These are phyloP conservation scores for Aphelocoma californica DNA, from an alignment of 2,797 vertebrate species.

Conservation along the genomic window DNA sequence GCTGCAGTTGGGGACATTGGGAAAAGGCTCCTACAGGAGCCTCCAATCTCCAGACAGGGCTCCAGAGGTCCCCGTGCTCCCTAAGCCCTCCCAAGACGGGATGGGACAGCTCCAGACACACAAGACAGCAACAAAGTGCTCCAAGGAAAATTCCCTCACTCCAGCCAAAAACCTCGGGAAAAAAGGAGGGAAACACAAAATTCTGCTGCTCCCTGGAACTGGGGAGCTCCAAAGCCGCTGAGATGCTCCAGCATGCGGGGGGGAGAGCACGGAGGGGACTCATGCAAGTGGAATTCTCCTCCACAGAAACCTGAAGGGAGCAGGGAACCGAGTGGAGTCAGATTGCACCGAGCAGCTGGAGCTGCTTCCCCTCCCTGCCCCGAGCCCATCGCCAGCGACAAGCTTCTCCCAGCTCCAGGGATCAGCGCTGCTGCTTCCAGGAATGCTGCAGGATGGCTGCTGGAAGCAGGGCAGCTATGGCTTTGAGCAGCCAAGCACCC, in stretches of 20 bases:
- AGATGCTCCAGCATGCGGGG: not conserved
- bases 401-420: constrained; percentile 10
- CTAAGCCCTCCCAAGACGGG: not conserved
- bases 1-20: not conserved
- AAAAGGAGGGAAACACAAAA: not conserved
- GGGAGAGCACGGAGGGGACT: not conserved
- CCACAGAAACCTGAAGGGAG: not conserved
- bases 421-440: not conserved
- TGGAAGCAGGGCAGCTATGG: constrained; percentile 17
- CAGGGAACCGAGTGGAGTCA: not conserved
- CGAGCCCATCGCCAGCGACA: constrained; percentile 62
- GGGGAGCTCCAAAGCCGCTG: not conserved
- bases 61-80: fast-evolving
- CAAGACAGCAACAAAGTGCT: not conserved
- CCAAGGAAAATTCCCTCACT: not conserved
- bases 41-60: not conserved
- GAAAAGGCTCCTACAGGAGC: not conserved
- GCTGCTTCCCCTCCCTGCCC: not conserved
- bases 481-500: constrained; percentile 42
- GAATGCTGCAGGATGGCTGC: not conserved
- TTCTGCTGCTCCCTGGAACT: not conserved
- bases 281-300: constrained; percentile 30
- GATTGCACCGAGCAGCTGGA: not conserved
- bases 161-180: not conserved
- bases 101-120: not conserved